Evolutionary conservation across 2,113 vertebrate species (phyloP), one percentile per base, ranked within the genome.

Genomic region (Rhagologus leucostigma): DNA sequence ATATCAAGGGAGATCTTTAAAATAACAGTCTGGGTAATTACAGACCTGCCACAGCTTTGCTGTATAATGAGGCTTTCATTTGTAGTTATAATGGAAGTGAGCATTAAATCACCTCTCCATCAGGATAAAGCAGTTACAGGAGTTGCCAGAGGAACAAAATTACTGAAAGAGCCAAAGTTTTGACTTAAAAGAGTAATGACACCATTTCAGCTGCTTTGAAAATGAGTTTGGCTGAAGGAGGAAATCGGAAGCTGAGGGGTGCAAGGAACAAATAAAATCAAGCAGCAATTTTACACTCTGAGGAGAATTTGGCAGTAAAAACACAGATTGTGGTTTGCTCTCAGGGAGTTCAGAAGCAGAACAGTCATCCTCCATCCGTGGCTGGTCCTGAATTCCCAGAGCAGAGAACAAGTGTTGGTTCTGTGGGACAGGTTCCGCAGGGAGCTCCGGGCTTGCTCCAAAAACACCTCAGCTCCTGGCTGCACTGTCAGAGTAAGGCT

Each of bases 111-210:
- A 92, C 64, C 30, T 75, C 64, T 90, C 63, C 76, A 42, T 75
- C 75, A 71, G 79, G 85, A 64, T 26, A 78, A 86, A 89, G 6
- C 64, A 86, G 55, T 53, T 69, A 49, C 44, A 71, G 20, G 57
- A 68, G 69, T 75, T 97, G 91, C 85, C 91, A 92, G 87, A 93
- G 90, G 78, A 90, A 71, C 41, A 20, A 42, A 76, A 89, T 70
- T 89, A 68, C 56, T 64, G 64, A 88, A 93, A 86, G 68, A 96
- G 76, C 46, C 73, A 81, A 86, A 46, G 37, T 92, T 92, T 93
- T 93, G 44, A 87, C 93, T 96, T 86, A 59, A 91, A 94, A 92
- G 93, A 96, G 59, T 84, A 84, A 96, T 78, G 76, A n/a, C 86
- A 68, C 81, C 74, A 84, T 49, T 69, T 68, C 71, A 93, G 55